Conservation (phyloP, 1,140 invertebrate species). For the Dendroctonus ponderosae region DNA sequence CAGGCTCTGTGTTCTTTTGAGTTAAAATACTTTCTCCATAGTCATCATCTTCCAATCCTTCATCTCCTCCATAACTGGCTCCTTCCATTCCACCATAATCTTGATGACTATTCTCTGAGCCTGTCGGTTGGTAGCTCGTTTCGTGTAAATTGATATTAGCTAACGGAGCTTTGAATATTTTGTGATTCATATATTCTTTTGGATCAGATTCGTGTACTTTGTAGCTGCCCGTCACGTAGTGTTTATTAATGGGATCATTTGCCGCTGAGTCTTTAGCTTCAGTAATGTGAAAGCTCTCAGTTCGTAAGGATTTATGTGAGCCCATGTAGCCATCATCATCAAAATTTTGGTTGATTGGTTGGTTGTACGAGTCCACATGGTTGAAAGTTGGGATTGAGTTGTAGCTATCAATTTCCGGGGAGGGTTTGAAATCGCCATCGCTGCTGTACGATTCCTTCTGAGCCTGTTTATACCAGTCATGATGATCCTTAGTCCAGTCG, state of each 20-base stretch:
- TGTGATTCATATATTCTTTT: conserved; percentile 10
- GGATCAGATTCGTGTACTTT: conserved; percentile 32
- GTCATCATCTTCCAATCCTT: conserved; percentile 4
- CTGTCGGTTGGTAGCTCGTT: conserved; percentile 2
- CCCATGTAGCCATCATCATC: conserved; percentile 23
- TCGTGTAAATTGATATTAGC: conserved; percentile 20
- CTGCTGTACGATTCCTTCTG: not conserved
- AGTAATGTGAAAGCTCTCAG: conserved; percentile 22
- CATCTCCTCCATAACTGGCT: conserved; percentile 8
- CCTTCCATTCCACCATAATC: conserved; percentile 6
- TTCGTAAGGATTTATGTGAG: conserved; percentile 21
- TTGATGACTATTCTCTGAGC: not conserved
- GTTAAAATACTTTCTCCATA: not conserved
- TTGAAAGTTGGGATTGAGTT: conserved; percentile 2
- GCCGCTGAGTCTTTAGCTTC: conserved; percentile 23
- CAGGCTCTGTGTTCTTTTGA: not conserved
- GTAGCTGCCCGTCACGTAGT: conserved; percentile 28
- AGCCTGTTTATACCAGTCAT: not conserved
- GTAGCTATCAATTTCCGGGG: conserved; percentile 11
- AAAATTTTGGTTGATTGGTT: not conserved
- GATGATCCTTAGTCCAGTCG: not conserved
- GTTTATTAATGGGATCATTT: conserved; percentile 4
- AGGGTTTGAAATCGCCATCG: conserved; percentile 15
- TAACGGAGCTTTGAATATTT: conserved; percentile 22
- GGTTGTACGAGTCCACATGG: not conserved